Conservation (phyloP, 1,140 invertebrate species). For the Eriosoma lanigerum region DNA sequence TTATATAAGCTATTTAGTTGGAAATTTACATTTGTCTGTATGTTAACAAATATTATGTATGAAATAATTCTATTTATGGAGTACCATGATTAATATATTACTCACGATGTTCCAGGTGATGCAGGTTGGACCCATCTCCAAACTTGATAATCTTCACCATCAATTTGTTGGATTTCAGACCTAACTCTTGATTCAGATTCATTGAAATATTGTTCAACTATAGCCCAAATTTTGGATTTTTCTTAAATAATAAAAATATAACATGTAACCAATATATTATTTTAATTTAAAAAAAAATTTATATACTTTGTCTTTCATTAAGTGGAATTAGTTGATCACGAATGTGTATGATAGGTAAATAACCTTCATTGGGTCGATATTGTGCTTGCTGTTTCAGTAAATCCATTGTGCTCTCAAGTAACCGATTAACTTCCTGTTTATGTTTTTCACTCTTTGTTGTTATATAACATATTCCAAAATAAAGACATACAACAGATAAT, state of each 20-base stretch:
- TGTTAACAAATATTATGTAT: background rate
- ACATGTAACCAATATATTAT: no score
- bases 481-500: background rate
- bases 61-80: background rate
- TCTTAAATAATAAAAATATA: constrained; percentile 11
- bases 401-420: constrained; percentile 58
- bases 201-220: constrained; percentile 78
- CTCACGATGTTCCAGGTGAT: constrained; percentile 20
- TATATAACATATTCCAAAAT: constrained; percentile 43
- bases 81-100: background rate
- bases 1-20: no score
- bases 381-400: constrained; percentile 55
- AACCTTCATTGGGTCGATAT: constrained; percentile 58
- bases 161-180: constrained; percentile 79
- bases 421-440: constrained; percentile 56
- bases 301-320: constrained; percentile 68
- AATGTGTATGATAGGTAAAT: constrained; percentile 83
- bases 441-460: constrained; percentile 53
- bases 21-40: no score
- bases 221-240: constrained; percentile 65
- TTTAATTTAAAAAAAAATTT: background rate
- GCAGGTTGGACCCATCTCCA: constrained; percentile 78
- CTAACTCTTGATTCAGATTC: constrained; percentile 86
- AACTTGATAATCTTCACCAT: constrained; percentile 85
- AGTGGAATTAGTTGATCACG: constrained; percentile 83